Conservation (phyloP, 1,140 invertebrate species). For the Phthorimaea operculella region DNA sequence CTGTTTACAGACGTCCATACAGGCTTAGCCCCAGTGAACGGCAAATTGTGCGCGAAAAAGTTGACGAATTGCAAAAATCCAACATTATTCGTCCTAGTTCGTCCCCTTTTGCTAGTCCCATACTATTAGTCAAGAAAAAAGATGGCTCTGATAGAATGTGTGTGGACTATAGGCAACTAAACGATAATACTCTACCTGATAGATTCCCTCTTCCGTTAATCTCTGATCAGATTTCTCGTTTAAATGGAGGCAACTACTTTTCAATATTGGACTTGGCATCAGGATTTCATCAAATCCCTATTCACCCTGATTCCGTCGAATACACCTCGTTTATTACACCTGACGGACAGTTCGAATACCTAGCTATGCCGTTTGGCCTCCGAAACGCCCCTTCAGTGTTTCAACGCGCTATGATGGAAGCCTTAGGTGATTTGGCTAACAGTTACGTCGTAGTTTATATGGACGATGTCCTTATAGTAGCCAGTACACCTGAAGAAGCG, state of each 20-base stretch:
- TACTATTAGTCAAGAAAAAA: constrained; percentile 9
- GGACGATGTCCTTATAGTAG: constrained; percentile 3
- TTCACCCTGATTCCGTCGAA: constrained; percentile 7
- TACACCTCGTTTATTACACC: constrained; percentile 17
- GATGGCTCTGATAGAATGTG: constrained; percentile 4
- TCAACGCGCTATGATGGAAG: constrained; percentile 1
- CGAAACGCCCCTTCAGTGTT: constrained; percentile 10
- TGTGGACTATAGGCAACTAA: constrained; percentile 30
- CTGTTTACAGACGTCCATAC: too few species aligned
- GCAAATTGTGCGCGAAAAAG: too few species aligned
- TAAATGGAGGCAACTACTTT: constrained; percentile 10
- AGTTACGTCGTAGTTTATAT: constrained; percentile 2
- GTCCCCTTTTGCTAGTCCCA: too few species aligned
- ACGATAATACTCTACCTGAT: constrained; percentile 47
- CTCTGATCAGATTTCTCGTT: constrained; percentile 7
- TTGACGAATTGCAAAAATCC: too few species aligned
- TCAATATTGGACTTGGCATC: constrained; percentile 9
- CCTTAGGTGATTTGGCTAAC: background rate
- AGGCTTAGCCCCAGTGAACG: too few species aligned
- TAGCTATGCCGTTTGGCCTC: constrained; percentile 9
- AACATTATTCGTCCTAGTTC: too few species aligned
- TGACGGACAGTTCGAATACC: constrained; percentile 30
- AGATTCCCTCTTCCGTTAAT: constrained; percentile 9
- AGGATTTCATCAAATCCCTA: constrained; percentile 9
- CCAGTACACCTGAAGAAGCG: constrained; percentile 10